Evolutionary conservation across 2,888 invertebrate species (phyloP).

Genomic region (Conomelus anceps): DNA sequence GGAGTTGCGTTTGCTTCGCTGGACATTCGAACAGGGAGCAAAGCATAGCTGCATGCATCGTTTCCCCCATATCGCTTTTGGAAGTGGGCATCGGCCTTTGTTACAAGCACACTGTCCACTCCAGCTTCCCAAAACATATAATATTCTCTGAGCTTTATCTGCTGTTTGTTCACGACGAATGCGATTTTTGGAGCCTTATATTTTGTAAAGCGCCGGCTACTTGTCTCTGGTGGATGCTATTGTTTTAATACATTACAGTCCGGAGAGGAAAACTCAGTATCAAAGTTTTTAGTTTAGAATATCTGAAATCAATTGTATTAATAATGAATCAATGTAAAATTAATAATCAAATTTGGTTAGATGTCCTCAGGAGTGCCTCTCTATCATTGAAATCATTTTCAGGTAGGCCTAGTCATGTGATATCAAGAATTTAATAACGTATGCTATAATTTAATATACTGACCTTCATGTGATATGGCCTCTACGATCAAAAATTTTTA

Average conservation of each 20-base stretch:
- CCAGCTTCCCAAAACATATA: neutral
- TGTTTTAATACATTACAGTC: neutral
- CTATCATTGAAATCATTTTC: no score
- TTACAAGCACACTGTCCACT: neutral
- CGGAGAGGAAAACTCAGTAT: neutral
- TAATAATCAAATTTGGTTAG: no score
- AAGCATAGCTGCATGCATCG: neutral
- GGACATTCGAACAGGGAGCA: neutral
- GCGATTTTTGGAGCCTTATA: neutral
- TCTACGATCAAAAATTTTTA: no score
- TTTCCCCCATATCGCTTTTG: neutral
- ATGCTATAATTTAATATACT: no score
- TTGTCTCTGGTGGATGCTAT: neutral
- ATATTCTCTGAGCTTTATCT: neutral
- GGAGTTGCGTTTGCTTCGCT: neutral
- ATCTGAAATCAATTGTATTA: no score
- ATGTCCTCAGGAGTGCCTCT: no score
- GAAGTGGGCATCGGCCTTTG: neutral
- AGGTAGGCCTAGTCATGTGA: no score
- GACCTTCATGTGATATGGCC: no score
- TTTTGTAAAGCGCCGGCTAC: no score
- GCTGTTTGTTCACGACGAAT: neutral
- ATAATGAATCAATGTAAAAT: no score
- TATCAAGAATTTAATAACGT: no score
- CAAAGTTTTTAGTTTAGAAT: no score